A percentile compares a stretch with the other conserved stretches of the same genome.
Evolutionary conservation across 2,888 invertebrate species (phyloP).

Genomic region (Cyaniris semiargus): DNA sequence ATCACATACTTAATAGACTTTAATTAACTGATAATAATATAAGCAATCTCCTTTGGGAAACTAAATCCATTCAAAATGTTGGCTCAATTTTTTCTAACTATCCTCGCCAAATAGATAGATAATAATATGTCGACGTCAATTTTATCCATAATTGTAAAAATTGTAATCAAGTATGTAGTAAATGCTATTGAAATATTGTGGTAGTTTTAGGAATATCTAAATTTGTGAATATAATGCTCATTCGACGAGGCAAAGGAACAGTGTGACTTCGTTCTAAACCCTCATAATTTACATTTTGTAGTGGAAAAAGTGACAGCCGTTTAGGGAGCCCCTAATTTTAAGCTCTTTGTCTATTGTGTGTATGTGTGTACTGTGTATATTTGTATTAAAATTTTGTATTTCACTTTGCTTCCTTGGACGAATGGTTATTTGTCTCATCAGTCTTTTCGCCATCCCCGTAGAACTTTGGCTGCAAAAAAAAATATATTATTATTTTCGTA

Average conservation of each 20-base stretch:
- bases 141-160: not conserved
- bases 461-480: slow-evolving; percentile 81
- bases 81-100: not conserved
- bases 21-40: not conserved
- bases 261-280: not conserved
- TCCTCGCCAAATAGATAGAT: not conserved
- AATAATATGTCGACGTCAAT: not conserved
- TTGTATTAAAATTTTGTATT: slow-evolving; percentile 20
- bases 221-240: not conserved
- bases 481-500: slow-evolving; percentile 34
- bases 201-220: not conserved
- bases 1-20: slow-evolving; percentile 23
- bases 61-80: not conserved
- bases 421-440: slow-evolving; percentile 79
- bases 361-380: slow-evolving; percentile 39
- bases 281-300: not conserved
- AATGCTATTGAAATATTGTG: not conserved
- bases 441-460: slow-evolving; percentile 83
- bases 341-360: slow-evolving; percentile 6
- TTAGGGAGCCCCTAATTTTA: not conserved
- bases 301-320: not conserved
- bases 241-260: not conserved
- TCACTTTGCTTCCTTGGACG: slow-evolving; percentile 77
- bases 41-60: not conserved
- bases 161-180: not conserved